Base-by-base conservation (phyloP, 1,140 invertebrate species). In the Zaprionus nigranus region DNA sequence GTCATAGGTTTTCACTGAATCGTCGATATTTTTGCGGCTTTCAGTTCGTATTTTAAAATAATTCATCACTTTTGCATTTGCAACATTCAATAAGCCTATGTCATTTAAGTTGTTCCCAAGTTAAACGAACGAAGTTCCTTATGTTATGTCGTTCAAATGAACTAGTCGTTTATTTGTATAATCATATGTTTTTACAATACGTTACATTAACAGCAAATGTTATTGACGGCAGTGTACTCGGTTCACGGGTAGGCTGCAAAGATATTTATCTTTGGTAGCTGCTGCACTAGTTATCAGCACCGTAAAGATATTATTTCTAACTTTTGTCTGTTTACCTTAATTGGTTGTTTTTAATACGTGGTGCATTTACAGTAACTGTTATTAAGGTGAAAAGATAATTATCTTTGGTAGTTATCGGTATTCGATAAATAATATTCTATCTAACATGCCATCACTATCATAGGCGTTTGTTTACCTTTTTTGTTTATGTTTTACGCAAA, bases 401-500 rank as follows among this genome's bases (percentile, higher is more conserved):
- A 34, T 3, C 30, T 11, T 34, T 11, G 30, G 36, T 15, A 38
- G 0, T 38, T 46, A 17, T 46, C 1, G 40, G 7, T 17, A 46
- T 46, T n/a, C 40, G 40, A 46, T 46, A 46, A 49, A 20, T 9
- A 49, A 40, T 6, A 7, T 20, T 49, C 3, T 51, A 24, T 24
- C 20, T 5, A 5, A 11, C 46, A 51, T 51, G 6, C 46, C 46
- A 51, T 24, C 46, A 24, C 46, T 51, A 24, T 20, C 13, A 0
- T 13, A 51, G 20, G 3, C 5, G 11, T 22, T 40, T 63, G 51
- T 59, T 75, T 53, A 34, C n/a, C 3, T 65, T 15, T 40, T 58
- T 22, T 51, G 67, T 51, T 61, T 67, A 59, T 20, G 5, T 65
- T 28, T 65, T 43, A 11, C 9, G n/a, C 7, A 17, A 0, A 43